Base-by-base conservation (phyloP, 2,888 invertebrate genomes). In the Myopa tessellatipennis region DNA sequence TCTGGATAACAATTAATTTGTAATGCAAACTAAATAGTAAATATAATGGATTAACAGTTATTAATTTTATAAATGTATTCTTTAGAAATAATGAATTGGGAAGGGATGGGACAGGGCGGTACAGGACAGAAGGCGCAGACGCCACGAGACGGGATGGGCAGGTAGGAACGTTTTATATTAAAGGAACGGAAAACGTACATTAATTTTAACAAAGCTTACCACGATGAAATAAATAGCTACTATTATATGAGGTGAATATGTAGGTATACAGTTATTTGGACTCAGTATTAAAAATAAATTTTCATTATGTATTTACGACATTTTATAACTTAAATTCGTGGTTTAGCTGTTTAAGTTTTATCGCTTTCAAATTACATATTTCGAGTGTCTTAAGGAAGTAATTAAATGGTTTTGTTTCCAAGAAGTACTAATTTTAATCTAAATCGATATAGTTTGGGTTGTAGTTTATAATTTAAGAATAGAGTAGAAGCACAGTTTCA, bases 1-100 rank as follows among this genome's bases (percentile, higher is more conserved):
- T 74, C 38, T 71, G 55, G 26, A 69, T 78, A 78, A 78, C 77
- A 78, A 77, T 69, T 73, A 78, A 78, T 69, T 75, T 75, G 50
- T 10, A 50, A 55, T 55, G n/a, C 55, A 55, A 55, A n/a, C 16
- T 55, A n/a, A 55, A 55, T 6, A 26, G 26, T 26, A 55, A 74
- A 67, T 65, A 65, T 52, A 74, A 36, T 52, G 50, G 34, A 34
- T 74, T 74, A 74, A 74, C 74, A 74, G 63, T 60, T 58, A 18
- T 36, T 55, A 14, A 38, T 10, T 63, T 63, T 72, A n/a, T 72
- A 18, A 60, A 60, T 60, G n/a, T 5, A 60, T 70, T 26, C 50
- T 52, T 70, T 70, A 34, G 18, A 6, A 45, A 45, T 45, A 55
- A 14, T 58, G 16, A 16, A 55, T 55, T 71, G 16, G 14, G 8